A percentile compares a stretch with the other conserved stretches of the same genome.
These are phyloP conservation scores for Champsocephalus esox DNA, from an alignment of 2,797 vertebrate genomes.

Conservation along the genomic window DNA sequence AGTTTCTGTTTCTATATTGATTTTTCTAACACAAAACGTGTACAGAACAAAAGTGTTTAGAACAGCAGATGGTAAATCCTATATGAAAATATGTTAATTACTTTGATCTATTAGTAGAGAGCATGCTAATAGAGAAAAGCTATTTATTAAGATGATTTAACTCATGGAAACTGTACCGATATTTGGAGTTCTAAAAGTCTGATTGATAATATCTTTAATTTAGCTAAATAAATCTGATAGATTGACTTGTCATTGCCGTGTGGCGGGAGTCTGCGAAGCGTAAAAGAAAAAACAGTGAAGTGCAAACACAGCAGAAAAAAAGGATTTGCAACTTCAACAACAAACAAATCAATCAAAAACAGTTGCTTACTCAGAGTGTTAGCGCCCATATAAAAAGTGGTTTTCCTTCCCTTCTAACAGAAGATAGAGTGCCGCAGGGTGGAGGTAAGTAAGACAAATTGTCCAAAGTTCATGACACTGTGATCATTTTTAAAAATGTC, in stretches of 20 bases:
- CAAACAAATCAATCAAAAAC: conserved; percentile 63
- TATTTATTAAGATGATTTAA: not conserved
- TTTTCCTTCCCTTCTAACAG: conserved; percentile 10
- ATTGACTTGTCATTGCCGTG: conserved; percentile 17
- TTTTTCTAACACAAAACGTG: not conserved
- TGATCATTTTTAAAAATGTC: not conserved
- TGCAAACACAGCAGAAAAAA: conserved; percentile 45
- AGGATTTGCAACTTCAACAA: conserved; percentile 38
- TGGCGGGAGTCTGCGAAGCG: conserved; percentile 1
- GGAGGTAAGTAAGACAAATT: not conserved
- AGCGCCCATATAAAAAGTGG: conserved; percentile 14
- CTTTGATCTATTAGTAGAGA: not conserved
- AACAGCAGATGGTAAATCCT: conserved; percentile 8
- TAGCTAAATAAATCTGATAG: not conserved
- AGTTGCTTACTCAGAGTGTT: conserved; percentile 37
- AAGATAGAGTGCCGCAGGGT: not conserved
- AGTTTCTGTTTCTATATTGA: not conserved
- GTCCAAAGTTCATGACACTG: not conserved
- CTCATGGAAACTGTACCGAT: not conserved
- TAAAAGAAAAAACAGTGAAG: conserved; percentile 30
- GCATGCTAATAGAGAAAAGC: not conserved
- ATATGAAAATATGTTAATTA: not conserved
- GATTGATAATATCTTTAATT: not conserved
- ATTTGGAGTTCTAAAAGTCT: conserved; percentile 3
- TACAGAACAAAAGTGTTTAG: not conserved